Evolutionary conservation across 2,888 invertebrate genomes (phyloP).

Genomic region (Leucophenga maculata): DNA sequence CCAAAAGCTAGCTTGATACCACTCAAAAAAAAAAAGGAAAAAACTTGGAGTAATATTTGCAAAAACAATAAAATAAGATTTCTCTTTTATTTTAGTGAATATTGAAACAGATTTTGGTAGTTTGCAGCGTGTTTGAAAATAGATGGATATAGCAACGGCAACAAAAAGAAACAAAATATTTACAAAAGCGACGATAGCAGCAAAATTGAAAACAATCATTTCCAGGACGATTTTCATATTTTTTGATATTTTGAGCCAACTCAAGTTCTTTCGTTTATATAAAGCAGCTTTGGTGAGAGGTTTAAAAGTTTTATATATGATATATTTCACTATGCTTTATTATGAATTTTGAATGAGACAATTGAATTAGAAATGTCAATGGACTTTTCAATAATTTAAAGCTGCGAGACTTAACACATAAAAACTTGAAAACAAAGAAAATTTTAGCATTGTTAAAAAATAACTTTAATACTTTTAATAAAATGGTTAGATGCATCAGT

Average conservation of each 20-base stretch:
- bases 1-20: constrained; percentile 11
- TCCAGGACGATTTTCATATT: not conserved
- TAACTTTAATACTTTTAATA: too few relatives aligned
- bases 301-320: too few relatives aligned
- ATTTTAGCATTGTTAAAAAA: too few relatives aligned
- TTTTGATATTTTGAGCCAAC: not conserved
- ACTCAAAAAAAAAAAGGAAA: constrained; percentile 4
- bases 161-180: too few relatives aligned
- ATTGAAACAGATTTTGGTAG: not conserved
- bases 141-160: not conserved
- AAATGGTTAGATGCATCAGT: too few relatives aligned
- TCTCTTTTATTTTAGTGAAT: not conserved
- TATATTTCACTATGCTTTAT: too few relatives aligned
- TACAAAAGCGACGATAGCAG: too few relatives aligned
- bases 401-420: not conserved
- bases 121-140: not conserved
- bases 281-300: too few relatives aligned
- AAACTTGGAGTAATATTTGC: not conserved
- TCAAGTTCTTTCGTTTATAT: not conserved
- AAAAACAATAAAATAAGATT: not conserved
- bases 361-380: too few relatives aligned
- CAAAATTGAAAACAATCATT: not conserved
- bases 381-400: too few relatives aligned
- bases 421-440: not conserved
- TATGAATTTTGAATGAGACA: too few relatives aligned